Evolutionary conservation across 2,113 vertebrate genomes (phyloP).

Genomic region (Synodontis membranacea): DNA sequence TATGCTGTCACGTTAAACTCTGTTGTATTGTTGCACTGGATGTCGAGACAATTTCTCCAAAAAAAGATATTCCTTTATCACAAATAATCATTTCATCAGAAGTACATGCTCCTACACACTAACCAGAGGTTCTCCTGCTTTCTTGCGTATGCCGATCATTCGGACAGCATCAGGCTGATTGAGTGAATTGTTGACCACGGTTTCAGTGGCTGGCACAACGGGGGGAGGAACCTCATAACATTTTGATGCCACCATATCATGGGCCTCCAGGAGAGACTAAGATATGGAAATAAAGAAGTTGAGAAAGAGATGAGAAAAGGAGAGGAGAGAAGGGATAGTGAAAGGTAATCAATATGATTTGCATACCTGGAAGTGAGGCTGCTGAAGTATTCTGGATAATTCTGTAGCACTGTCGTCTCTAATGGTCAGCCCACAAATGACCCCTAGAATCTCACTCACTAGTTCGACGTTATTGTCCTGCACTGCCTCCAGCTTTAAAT

Average conservation of each 20-base stretch:
- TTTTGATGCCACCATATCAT: slow-evolving; percentile 97
- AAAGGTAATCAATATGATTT: neutral
- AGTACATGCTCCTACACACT: slow-evolving; percentile 37
- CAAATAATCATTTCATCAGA: neutral
- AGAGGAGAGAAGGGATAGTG: neutral
- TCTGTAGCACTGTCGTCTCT: slow-evolving; percentile 88
- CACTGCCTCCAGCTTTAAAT: slow-evolving; percentile 94
- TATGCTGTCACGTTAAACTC: neutral
- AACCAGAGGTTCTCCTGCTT: slow-evolving; percentile 93
- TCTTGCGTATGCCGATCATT: slow-evolving; percentile 98
- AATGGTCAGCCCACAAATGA: slow-evolving; percentile 83
- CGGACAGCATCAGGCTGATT: slow-evolving; percentile 94
- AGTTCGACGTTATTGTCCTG: slow-evolving; percentile 96
- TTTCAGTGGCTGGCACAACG: slow-evolving; percentile 81
- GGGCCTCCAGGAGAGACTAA: slow-evolving; percentile 93
- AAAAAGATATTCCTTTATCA: neutral
- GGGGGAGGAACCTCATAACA: slow-evolving; percentile 89
- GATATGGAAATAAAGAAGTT: neutral
- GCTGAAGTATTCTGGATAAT: slow-evolving; percentile 88
- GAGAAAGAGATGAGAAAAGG: neutral
- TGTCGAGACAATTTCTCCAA: neutral
- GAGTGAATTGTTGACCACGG: slow-evolving; percentile 76
- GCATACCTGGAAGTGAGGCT: slow-evolving; percentile 94
- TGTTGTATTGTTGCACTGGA: neutral
- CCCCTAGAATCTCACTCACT: slow-evolving; percentile 94